Evolutionary conservation across 2,888 invertebrate genomes (phyloP).

Genomic region (Tipula helvola): DNA sequence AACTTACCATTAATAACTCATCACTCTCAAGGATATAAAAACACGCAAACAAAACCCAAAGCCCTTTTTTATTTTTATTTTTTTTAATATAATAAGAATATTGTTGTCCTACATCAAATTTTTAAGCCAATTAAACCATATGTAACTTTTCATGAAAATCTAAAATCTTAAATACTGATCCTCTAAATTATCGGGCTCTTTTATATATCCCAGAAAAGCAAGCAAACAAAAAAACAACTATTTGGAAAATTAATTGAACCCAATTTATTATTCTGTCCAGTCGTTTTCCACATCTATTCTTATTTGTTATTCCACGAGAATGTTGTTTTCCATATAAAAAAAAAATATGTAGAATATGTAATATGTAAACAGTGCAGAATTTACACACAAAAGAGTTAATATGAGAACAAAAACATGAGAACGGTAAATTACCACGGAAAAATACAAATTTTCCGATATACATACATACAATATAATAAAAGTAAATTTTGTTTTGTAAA

Average conservation of each 20-base stretch:
- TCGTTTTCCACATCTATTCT: neutral
- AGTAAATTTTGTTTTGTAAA: neutral
- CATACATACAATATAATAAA: neutral
- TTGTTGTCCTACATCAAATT: neutral
- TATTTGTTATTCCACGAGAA: neutral
- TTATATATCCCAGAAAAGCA: neutral
- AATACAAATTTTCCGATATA: neutral
- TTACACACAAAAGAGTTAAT: neutral
- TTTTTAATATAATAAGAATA: neutral
- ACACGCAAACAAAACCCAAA: neutral
- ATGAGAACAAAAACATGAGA: neutral
- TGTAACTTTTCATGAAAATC: neutral
- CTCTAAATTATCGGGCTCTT: neutral
- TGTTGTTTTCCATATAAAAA: neutral
- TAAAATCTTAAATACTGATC: conserved; percentile 4
- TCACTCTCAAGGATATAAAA: neutral
- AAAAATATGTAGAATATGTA: too few species aligned
- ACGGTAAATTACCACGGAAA: neutral
- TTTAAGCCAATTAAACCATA: neutral
- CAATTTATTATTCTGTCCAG: neutral
- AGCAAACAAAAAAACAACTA: neutral
- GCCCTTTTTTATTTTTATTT: neutral
- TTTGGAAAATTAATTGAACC: neutral
- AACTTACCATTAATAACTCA: neutral
- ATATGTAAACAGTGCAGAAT: neutral